phyloP scores from a whole-genome alignment of 2,888 invertebrate genomes.

The Autographa gamma region DNA sequence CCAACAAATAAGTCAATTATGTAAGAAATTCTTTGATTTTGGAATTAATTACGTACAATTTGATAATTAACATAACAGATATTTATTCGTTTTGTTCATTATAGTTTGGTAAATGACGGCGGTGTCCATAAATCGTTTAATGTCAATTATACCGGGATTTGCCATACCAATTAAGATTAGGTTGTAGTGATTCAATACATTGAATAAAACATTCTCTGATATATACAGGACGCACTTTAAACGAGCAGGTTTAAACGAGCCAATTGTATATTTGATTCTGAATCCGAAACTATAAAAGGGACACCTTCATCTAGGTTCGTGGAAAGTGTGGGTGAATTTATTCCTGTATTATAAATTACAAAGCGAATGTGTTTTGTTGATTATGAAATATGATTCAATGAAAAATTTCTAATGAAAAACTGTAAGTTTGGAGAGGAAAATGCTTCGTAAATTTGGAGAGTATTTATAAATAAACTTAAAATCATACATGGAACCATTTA shows the following conservation, averaged over 20 bases:
- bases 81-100: constrained; percentile 52
- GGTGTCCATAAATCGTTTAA: constrained; percentile 65
- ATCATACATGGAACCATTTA: too few relatives aligned
- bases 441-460: too few relatives aligned
- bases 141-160: constrained; percentile 64
- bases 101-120: constrained; percentile 54
- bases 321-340: not conserved
- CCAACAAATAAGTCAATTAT: constrained; percentile 45
- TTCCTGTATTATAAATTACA: not conserved
- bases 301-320: not conserved
- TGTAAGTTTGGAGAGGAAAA: too few relatives aligned
- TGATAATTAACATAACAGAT: constrained; percentile 44
- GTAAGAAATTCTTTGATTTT: constrained; percentile 32
- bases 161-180: constrained; percentile 67
- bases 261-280: constrained; percentile 46
- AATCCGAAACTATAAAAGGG: constrained; percentile 28
- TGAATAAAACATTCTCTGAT: constrained; percentile 64
- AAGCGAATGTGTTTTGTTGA: not conserved
- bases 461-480: too few relatives aligned
- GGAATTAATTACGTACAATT: constrained; percentile 36
- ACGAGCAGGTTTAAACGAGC: constrained; percentile 44
- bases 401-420: not conserved
- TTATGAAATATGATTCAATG: not conserved
- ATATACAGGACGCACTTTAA: constrained; percentile 50
- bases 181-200: constrained; percentile 63